These are phyloP conservation scores for Trissolcus japonicus DNA, from an alignment of 2,888 invertebrate genomes.

Conservation along the genomic window DNA sequence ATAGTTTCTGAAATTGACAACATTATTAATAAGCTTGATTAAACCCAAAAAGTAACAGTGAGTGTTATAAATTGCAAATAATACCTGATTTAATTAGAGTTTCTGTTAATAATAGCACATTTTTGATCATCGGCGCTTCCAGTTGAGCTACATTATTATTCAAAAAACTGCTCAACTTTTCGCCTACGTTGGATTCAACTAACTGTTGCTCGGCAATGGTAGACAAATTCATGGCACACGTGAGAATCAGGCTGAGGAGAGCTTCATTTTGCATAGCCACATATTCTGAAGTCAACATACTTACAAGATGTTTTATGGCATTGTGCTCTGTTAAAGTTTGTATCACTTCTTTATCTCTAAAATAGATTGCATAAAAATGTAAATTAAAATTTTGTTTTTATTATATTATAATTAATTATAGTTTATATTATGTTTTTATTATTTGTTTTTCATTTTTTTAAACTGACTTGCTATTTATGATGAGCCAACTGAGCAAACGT, in stretches of 20 bases:
- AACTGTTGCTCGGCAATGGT: constrained; percentile 68
- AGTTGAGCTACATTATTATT: constrained; percentile 77
- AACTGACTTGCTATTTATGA: constrained; percentile 81
- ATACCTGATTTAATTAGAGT: constrained; percentile 76
- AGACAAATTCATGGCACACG: constrained; percentile 75
- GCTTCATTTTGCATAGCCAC: constrained; percentile 93
- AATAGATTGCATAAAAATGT: constrained; percentile 31
- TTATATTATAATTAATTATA: neutral
- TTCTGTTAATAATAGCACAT: constrained; percentile 77
- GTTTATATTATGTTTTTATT: neutral
- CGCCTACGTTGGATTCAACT: constrained; percentile 78
- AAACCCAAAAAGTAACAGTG: neutral
- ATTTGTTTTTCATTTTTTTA: neutral
- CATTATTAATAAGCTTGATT: neutral
- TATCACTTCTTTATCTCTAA: constrained; percentile 75
- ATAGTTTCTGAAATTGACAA: constrained; percentile 26
- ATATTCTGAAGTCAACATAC: constrained; percentile 90
- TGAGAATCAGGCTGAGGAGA: constrained; percentile 83
- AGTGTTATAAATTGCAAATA: neutral
- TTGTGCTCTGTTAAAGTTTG: constrained; percentile 78
- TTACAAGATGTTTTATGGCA: constrained; percentile 85
- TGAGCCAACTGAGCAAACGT: constrained; percentile 86
- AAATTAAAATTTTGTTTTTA: no score
- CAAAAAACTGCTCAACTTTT: constrained; percentile 77
- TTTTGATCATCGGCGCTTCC: constrained; percentile 78